These are phyloP conservation scores for Venturia canescens DNA, from an alignment of 1,140 invertebrate species.

Conservation along the genomic window DNA sequence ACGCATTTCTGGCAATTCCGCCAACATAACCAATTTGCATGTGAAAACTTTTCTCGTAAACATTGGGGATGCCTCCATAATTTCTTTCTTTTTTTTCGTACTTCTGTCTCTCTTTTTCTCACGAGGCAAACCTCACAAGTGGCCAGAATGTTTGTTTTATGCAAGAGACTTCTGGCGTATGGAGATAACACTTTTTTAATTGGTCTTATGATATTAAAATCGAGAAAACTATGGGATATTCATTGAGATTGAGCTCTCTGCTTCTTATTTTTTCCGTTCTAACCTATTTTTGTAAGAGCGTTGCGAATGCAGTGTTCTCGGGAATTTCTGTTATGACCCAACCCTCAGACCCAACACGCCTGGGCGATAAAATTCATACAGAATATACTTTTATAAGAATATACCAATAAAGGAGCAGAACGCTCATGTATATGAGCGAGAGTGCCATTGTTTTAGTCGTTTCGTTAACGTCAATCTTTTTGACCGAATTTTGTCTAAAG, in stretches of 20 bases:
- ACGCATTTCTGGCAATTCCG: slow-evolving; percentile 17
- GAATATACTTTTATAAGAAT: too few species aligned
- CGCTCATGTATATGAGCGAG: too few species aligned
- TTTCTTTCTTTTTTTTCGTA: background rate
- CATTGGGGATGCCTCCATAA: background rate
- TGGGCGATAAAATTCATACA: too few species aligned
- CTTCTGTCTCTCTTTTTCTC: background rate
- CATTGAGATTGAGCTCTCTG: background rate
- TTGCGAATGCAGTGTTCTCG: too few species aligned
- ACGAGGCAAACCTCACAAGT: background rate
- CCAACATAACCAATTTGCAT: slow-evolving; percentile 18
- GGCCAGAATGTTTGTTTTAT: background rate
- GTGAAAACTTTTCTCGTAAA: slow-evolving; percentile 24
- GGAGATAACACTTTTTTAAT: slow-evolving; percentile 3
- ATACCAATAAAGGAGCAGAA: too few species aligned
- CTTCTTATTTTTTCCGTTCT: too few species aligned
- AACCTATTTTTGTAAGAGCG: too few species aligned
- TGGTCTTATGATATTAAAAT: background rate
- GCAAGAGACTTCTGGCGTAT: background rate
- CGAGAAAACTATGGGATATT: background rate
- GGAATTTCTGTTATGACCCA: too few species aligned
- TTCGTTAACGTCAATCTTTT: too few species aligned
- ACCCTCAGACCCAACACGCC: too few species aligned
- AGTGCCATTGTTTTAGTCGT: too few species aligned
- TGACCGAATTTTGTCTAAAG: too few species aligned